Base-by-base conservation (phyloP, 2,797 vertebrate species). In the Margarornis squamiger region DNA sequence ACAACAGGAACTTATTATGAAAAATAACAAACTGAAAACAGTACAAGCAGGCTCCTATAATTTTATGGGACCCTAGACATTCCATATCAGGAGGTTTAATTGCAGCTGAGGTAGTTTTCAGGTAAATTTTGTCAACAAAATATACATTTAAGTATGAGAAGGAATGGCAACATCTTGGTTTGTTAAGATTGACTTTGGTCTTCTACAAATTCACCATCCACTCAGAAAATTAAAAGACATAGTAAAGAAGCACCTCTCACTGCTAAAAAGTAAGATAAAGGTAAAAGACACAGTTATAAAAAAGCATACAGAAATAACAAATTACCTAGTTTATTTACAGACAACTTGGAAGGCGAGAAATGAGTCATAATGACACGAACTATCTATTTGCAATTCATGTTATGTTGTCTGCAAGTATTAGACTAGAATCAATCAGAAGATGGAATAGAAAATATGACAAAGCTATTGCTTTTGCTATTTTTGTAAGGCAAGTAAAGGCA, bases 21-120 rank as follows among this genome's bases (percentile, higher is more conserved):
- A 93, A 55, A 95, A 66, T 90, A 95, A 88, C 76, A 95, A 92
- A 41, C 45, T 79, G 77, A 92, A 94, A 91, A 96, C 82, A 96
- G 85, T 94, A 94, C 48, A 90, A 62, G 62, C 46, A 86, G 39
- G 58, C 68, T 80, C 51, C 78, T 78, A 43, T 30, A 86, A 90
- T 78, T 94, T 92, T 92, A 93, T 51, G 10, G 73, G 51, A 93
- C 54, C 58, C 39, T 48, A 78, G 70, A 75, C 68, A 91, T 70
- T 81, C 23, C 26, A 3, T 14, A 32, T 76, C 90, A 86, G 83
- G 73, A 95, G 84, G 73, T 27, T 38, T 86, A 45, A 59, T 4
- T 78, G 71, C 51, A 92, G 32, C 58, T 52, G 73, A 94, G 36
- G 43, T 38, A 62, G 59, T 75, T 88, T 93, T 86, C 79, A 95